Evolutionary conservation across 2,113 vertebrate genomes (phyloP).

Genomic region (Mastomys coucha): DNA sequence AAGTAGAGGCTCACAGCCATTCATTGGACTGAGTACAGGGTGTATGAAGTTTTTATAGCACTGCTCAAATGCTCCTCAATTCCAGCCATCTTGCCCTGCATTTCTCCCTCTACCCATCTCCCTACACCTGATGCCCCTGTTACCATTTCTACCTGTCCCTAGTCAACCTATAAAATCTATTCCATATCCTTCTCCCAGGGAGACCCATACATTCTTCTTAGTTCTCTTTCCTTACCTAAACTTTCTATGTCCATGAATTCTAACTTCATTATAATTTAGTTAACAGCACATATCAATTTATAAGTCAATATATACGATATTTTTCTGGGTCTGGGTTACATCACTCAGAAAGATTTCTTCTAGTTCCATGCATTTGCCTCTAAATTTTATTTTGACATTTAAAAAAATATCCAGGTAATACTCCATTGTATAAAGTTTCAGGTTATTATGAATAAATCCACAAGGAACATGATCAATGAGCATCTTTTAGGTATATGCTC

Average conservation of each 20-base stretch:
- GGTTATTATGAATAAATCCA: not conserved
- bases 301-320: not conserved
- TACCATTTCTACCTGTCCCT: too few species aligned
- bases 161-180: not conserved
- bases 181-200: not conserved
- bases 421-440: not conserved
- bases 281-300: not conserved
- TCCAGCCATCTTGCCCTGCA: not conserved
- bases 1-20: too few species aligned
- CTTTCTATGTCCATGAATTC: not conserved
- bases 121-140: not conserved
- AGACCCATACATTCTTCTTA: not conserved
- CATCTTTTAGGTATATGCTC: not conserved
- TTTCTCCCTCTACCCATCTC: not conserved
- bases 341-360: not conserved
- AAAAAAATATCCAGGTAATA: not conserved
- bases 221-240: not conserved
- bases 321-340: not conserved
- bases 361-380: not conserved
- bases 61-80: not conserved
- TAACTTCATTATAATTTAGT: not conserved
- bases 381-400: not conserved
- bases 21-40: too few species aligned
- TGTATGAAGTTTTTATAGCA: not conserved
- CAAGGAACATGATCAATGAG: not conserved